Percentiles rank a stretch among this genome's conserved stretches.
Conservation (phyloP, 2,888 invertebrate species). For the Cremastobaeus sp. region DNA sequence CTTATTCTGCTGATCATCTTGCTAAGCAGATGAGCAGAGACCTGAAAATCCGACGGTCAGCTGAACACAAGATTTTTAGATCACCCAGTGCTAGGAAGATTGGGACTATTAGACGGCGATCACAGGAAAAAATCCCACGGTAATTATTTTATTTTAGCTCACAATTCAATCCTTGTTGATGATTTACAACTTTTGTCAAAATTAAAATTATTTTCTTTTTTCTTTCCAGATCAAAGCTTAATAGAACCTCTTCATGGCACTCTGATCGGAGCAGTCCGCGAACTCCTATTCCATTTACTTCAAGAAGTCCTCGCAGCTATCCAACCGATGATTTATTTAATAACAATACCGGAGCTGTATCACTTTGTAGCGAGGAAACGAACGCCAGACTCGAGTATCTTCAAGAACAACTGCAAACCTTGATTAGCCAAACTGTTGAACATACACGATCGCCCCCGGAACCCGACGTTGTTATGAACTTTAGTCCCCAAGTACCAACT, state of each 20-base stretch:
- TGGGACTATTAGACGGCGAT: slow-evolving; percentile 85
- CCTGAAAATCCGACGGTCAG: slow-evolving; percentile 85
- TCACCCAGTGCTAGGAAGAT: slow-evolving; percentile 91
- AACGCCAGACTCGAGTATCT: slow-evolving; percentile 70
- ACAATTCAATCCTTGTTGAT: too few relatives aligned
- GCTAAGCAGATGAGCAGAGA: slow-evolving; percentile 86
- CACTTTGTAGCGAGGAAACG: slow-evolving; percentile 69
- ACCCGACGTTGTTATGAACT: slow-evolving; percentile 56
- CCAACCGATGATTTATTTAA: background rate
- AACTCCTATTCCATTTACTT: slow-evolving; percentile 34
- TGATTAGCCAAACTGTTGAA: slow-evolving; percentile 71
- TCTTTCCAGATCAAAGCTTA: too few relatives aligned
- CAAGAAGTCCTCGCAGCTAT: background rate
- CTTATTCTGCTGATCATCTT: slow-evolving; percentile 84
- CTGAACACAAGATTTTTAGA: slow-evolving; percentile 85
- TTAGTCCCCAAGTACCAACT: background rate
- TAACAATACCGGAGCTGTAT: slow-evolving; percentile 13
- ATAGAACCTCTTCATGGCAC: slow-evolving; percentile 86
- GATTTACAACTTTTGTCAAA: too few relatives aligned
- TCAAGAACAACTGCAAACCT: slow-evolving; percentile 69
- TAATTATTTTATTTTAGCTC: too few relatives aligned
- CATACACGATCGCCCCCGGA: slow-evolving; percentile 67
- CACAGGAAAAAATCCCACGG: slow-evolving; percentile 81
- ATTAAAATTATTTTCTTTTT: too few relatives aligned
- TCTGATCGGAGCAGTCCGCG: slow-evolving; percentile 69